Evolutionary conservation across 2,888 invertebrate species (phyloP), one percentile per base, ranked within the genome.

Genomic region (Brachynemurus nebulosus): DNA sequence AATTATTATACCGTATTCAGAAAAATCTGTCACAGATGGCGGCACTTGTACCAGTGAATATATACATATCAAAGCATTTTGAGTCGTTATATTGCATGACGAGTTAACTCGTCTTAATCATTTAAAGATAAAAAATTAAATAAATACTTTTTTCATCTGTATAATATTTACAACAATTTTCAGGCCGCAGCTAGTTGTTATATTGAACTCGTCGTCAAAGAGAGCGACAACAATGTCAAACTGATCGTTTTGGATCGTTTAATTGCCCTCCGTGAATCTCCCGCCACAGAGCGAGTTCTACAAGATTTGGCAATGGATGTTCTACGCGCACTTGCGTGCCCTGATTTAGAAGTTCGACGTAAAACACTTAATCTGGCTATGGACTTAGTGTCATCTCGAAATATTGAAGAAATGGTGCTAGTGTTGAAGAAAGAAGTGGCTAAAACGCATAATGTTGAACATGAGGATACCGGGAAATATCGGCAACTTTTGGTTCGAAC

Each of bases 191-290:
- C 97, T 2, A 85, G 86, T 30, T 95, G 96, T 65, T 98, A 98
- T 68, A 97, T 99, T 58, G 98, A 99, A 60, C 69, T 99, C 53
- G 92, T 98, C 48, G 86, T 97, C n/a, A 98, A 97, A 65, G 98
- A 98, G 64, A 95, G 95, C 65, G 98, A 98, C 66, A 98, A 99
- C 69, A 98, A 99, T 69, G 97, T 99, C 12, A 98, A 99, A 69
- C 71, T 99, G 46, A 99, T 99, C 54, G 97, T 98, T 7, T 70
- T 98, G 56, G 96, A 95, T 57, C 78, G 96, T 16, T 70, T 99
- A 50, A 82, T 90, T 52, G 86, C 86, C 2, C 74, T 98, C 62
- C 82, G 84, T 50, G 89, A 85, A 49, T 27, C 27, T 7, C 82
- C 86, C 16, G 74, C 76, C 41, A 86, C 86, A 63, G 92, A 91